These are phyloP conservation scores for Peromyscus leucopus DNA, from an alignment of 2,113 vertebrate species.

Conservation along the genomic window DNA sequence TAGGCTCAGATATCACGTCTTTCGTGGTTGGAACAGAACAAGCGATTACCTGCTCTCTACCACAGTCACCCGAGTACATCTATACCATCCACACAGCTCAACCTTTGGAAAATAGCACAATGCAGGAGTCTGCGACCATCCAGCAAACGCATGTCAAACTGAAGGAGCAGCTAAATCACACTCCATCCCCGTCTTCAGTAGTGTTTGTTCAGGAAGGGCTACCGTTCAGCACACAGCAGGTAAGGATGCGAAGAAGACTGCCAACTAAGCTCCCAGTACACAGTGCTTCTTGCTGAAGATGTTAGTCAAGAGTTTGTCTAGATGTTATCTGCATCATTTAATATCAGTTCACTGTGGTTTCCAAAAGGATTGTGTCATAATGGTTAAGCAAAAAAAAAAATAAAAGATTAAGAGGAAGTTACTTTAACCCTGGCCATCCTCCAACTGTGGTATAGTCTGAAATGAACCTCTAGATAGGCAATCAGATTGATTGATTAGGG, in stretches of 20 bases:
- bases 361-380: constrained; percentile 6
- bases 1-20: constrained; percentile 82
- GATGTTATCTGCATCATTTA: constrained; percentile 47
- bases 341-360: constrained; percentile 40
- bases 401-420: constrained; percentile 21
- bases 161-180: constrained; percentile 79
- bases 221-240: constrained; percentile 79
- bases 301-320: constrained; percentile 8
- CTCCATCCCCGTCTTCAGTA: constrained; percentile 70
- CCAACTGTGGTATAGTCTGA: constrained; percentile 16
- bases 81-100: constrained; percentile 77
- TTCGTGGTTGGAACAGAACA: constrained; percentile 83
- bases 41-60: constrained; percentile 78
- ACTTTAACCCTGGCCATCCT: not conserved
- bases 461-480: constrained; percentile 30
- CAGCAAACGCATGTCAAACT: constrained; percentile 77
- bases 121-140: constrained; percentile 73
- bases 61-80: constrained; percentile 83
- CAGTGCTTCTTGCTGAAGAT: not conserved
- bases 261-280: not conserved
- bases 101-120: constrained; percentile 74
- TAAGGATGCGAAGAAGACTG: constrained; percentile 67
- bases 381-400: constrained; percentile 27
- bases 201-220: constrained; percentile 83
- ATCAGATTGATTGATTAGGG: not conserved